Conservation (phyloP, 2,113 vertebrate species). For the Eptesicus fuscus region DNA sequence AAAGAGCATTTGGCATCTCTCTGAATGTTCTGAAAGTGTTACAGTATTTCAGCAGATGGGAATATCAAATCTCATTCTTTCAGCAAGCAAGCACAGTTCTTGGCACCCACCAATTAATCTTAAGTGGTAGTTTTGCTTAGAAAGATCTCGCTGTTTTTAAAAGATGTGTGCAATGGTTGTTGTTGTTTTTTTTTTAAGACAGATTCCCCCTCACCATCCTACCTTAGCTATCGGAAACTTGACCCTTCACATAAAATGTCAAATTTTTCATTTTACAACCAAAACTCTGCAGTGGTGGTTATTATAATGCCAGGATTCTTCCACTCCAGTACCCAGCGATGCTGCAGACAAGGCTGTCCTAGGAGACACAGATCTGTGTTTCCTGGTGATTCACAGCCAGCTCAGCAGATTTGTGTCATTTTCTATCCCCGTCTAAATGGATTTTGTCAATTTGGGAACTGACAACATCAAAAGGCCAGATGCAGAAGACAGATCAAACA, state of each 20-base stretch:
- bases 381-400: slow-evolving; percentile 7
- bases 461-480: slow-evolving; percentile 29
- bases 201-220: background rate
- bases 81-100: background rate
- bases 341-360: background rate
- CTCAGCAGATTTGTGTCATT: background rate
- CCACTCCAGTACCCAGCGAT: background rate
- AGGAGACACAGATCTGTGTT: background rate
- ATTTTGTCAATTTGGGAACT: slow-evolving; percentile 9
- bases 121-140: background rate
- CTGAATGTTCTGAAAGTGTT: background rate
- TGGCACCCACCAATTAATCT: slow-evolving; percentile 16
- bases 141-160: background rate
- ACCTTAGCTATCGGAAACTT: background rate
- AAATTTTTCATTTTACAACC: background rate
- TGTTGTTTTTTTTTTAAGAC: slow-evolving; percentile 8
- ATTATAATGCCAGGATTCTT: background rate
- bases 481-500: background rate
- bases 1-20: background rate
- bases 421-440: background rate
- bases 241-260: background rate
- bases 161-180: background rate
- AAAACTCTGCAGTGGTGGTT: background rate
- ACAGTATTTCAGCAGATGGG: background rate
- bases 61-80: slow-evolving; percentile 20